phyloP scores from a whole-genome alignment of 2,797 vertebrate species.

The Crax fasciolata region DNA sequence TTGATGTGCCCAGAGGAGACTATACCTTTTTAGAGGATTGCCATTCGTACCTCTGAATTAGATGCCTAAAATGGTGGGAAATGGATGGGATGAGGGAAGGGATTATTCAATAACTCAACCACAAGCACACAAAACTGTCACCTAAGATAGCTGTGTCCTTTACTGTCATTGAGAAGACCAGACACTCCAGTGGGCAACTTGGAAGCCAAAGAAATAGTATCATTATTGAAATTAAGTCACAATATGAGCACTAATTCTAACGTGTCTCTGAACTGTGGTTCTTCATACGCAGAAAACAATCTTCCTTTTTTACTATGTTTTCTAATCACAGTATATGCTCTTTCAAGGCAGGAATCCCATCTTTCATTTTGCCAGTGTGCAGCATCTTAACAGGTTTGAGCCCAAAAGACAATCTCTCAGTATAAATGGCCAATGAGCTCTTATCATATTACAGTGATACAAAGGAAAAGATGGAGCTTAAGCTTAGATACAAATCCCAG shows the following conservation, averaged over 20 bases:
- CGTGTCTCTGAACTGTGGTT: not conserved
- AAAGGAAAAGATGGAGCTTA: not conserved
- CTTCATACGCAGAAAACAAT: not conserved
- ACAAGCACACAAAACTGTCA: not conserved
- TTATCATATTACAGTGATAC: not conserved
- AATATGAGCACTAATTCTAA: not conserved
- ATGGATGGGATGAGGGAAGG: not conserved
- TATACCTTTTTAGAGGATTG: not conserved
- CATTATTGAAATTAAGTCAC: not conserved
- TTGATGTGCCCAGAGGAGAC: not conserved
- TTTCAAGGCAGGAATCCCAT: not conserved
- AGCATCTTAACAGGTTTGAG: not conserved
- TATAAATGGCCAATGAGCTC: not conserved
- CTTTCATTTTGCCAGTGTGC: not conserved
- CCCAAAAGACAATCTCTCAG: not conserved
- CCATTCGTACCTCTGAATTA: not conserved
- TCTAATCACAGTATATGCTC: not conserved
- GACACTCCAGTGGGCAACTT: not conserved
- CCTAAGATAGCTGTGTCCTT: not conserved
- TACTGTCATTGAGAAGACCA: not conserved
- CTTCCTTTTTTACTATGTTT: not conserved
- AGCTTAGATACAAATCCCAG: not conserved
- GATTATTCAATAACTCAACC: constrained; percentile 1
- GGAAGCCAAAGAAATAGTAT: not conserved
- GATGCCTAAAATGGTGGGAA: not conserved